Evolutionary conservation across 2,113 vertebrate species (phyloP), one percentile per base, ranked within the genome.

Genomic region (Pimephales promelas): DNA sequence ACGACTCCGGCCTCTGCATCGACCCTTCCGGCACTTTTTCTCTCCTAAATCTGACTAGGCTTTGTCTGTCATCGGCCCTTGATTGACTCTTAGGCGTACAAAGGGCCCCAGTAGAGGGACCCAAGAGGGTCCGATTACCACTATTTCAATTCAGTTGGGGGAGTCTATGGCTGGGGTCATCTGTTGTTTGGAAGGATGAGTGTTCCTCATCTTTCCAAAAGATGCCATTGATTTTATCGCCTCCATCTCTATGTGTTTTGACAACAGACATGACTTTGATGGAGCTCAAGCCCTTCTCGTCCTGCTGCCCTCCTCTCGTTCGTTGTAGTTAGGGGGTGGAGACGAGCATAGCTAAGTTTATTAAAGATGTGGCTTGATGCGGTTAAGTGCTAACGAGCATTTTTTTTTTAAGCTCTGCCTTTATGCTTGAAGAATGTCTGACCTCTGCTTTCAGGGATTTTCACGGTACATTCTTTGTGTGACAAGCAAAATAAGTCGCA

Each of bases 1-100:
- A 61, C 28, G 75, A 89, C 82, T 87, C 64, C 52, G 62, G 86
- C 87, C 85, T 90, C 90, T 16, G 78, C 62, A 84, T 83, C 91
- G 89, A 93, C 90, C 92, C 88, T 88, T 71, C 77, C 75, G 56
- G 61, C 84, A 31, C 86, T 87, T 93, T 93, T 92, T 91, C 91
- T 89, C 89, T 89, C 86, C 87, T 90, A 91, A 92, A 91, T 92
- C 88, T 86, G 88, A 91, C 88, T 88, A 90, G 92, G 91, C 77
- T 62, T 74, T 64, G 81, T 95, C 94, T 94, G 92, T 95, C 94
- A 94, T 91, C 92, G 36, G 87, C 75, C 88, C 89, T 81, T 90
- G 93, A 95, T 93, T 92, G 93, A 92, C 93, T 92, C 93, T 92
- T 89, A 92, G 89, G 87, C 88, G 59, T 90, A 93, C 91, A 92